A percentile compares a stretch with the other conserved stretches of the same genome.
Conservation (phyloP, 2,113 vertebrate species). For the Eurystomus gularis region DNA sequence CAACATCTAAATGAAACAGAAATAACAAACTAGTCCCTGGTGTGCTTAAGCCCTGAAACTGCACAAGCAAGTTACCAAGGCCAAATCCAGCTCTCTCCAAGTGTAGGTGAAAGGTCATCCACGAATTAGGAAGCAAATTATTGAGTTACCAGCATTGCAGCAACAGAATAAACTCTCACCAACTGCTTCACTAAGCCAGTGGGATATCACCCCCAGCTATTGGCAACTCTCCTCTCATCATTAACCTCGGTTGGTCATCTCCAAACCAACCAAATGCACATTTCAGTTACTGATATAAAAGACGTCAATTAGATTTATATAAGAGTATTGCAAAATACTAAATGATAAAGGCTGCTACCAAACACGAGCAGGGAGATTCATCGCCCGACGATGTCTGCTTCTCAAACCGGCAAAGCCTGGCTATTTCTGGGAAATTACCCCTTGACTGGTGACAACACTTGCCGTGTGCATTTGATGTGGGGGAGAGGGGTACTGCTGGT, state of each 20-base stretch:
- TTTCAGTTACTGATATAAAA: neutral
- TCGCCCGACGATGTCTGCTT: neutral
- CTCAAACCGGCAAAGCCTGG: neutral
- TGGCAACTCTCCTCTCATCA: neutral
- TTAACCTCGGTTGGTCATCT: neutral
- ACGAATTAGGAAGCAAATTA: neutral
- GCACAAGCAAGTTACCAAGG: neutral
- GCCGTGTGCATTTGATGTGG: neutral
- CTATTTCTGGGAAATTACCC: fast-evolving
- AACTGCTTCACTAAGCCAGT: neutral
- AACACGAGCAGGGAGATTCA: neutral
- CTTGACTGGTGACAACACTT: neutral
- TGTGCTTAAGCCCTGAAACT: neutral
- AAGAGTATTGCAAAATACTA: neutral
- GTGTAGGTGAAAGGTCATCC: conserved; percentile 9
- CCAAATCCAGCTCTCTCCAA: neutral
- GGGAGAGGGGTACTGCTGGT: neutral
- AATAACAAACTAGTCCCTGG: neutral
- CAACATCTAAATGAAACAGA: neutral
- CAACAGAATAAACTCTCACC: neutral
- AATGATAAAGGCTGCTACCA: neutral
- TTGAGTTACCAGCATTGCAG: neutral
- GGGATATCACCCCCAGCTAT: neutral
- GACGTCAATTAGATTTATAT: neutral
- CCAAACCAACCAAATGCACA: neutral